Evolutionary conservation across 2,797 vertebrate species (phyloP), one percentile per base, ranked within the genome.

Genomic region (Chlorospingus semifuscus): DNA sequence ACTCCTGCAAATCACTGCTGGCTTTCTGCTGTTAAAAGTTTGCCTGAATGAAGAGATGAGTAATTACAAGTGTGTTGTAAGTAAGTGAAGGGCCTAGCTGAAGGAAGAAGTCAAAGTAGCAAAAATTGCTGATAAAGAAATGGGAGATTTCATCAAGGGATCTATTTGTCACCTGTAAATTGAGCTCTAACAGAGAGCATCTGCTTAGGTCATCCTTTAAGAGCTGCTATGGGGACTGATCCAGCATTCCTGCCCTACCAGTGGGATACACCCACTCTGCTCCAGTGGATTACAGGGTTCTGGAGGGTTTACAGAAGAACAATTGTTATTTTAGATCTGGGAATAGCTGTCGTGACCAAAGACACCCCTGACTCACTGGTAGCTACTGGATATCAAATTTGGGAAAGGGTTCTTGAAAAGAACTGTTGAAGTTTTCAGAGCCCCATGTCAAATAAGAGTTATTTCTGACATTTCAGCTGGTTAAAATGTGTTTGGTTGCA

Each of bases 241-340:
- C 7, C 30, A 59, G 26, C 12, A 52, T 7, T 71, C 29, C n/a
- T 55, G 32, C 27, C 29, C 29, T 86, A 70, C 1, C 15, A 6
- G 19, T 50, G 52, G 11, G 30, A 15, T 59, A 2, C 23, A 13
- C 16, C 37, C 1, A 0, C 26, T 80, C 21, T 11, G 2, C 9
- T 55, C 12, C 26, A 15, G 4, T 7, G 9, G 27, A 36, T 84
- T 36, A 36, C 34, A 46, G 24, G 7, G 14, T 66, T 13, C 18
- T 72, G 34, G 8, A 41, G 9, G 4, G 4, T 49, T 85, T 42
- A 27, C 5, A 13, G 29, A 12, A 57, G 26, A 87, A 21, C 4
- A 49, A 2, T 11, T 2, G 12, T 65, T 52, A n/a, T 37, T 79
- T 87, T 61, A 68, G 29, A 34, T 12, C 50, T 82, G 10, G 24